Evolutionary conservation across 2,797 vertebrate genomes (phyloP), one percentile per base, ranked within the genome.

Genomic region (Anolis apletophallus): DNA sequence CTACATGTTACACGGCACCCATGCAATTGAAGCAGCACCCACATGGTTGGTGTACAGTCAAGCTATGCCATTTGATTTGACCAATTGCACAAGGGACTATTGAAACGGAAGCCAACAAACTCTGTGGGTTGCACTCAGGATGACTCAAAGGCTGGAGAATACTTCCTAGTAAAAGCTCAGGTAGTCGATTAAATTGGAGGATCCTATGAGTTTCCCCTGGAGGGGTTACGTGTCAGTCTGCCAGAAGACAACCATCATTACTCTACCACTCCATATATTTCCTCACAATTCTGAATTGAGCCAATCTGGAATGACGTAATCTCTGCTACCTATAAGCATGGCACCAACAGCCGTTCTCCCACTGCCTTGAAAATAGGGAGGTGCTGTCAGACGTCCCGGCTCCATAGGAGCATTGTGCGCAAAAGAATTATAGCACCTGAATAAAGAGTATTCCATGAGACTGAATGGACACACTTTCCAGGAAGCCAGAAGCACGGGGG

Each of bases 1-100:
- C 92, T 87, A 83, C 85, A 83, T 87, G 81, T 84, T 87, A 84
- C 76, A 92, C 94, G 91, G 93, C 93, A 95, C 94, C 94, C 93
- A 85, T 94, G 91, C 79, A 92, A 94, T 93, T 95, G 91, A 88
- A 92, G 90, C 81, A 96, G 95, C 96, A 96, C 95, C 94, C 93
- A 85, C 77, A 92, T 76, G 83, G 91, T 84, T 78, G 94, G 92
- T 92, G 94, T 93, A 91, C 87, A 89, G 95, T 93, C 90, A 92
- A 94, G 91, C 87, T 91, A 40, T 72, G 93, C 92, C 94, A 90
- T 92, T 90, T 89, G 94, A 91, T 87, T 94, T 80, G 19, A 88
- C 95, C 87, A 84, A 86, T 95, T 94, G 92, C 95, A 95, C 91
- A 86, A 88, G 87, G 68, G 93, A 92, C 96, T 93, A 92, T 91